Evolutionary conservation across 2,113 vertebrate species (phyloP).

Genomic region (Eolophus roseicapilla): DNA sequence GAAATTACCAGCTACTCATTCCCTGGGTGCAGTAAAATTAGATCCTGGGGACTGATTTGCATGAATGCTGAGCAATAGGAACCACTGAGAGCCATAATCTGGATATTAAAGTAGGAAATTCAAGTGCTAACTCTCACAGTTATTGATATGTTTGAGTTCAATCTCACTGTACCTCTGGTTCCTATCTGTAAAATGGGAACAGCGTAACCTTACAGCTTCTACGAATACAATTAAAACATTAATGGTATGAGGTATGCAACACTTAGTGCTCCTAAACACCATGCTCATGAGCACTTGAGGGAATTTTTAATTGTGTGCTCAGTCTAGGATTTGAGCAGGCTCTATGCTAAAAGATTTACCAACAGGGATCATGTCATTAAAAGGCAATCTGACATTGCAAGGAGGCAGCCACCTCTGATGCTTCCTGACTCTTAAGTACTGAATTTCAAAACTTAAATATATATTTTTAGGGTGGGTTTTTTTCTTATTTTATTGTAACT

Average conservation of each 20-base stretch:
- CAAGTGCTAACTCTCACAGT: neutral
- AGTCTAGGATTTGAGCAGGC: neutral
- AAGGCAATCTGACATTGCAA: neutral
- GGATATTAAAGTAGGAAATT: neutral
- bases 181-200: neutral
- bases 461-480: neutral
- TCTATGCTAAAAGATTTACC: neutral
- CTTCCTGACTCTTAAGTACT: neutral
- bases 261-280: neutral
- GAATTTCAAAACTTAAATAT: neutral
- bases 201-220: neutral
- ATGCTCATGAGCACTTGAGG: neutral
- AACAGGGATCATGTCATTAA: fast-evolving
- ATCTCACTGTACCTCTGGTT: neutral
- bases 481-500: neutral
- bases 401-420: neutral
- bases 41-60: neutral
- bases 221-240: neutral
- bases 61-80: neutral
- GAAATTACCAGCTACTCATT: neutral
- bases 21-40: neutral
- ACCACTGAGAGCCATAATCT: neutral
- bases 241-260: neutral
- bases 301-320: neutral
- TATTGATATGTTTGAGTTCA: neutral